phyloP scores from a whole-genome alignment of 37 sponge, comb jelly and placozoan genomes.

The Petrosia ficiformis region DNA sequence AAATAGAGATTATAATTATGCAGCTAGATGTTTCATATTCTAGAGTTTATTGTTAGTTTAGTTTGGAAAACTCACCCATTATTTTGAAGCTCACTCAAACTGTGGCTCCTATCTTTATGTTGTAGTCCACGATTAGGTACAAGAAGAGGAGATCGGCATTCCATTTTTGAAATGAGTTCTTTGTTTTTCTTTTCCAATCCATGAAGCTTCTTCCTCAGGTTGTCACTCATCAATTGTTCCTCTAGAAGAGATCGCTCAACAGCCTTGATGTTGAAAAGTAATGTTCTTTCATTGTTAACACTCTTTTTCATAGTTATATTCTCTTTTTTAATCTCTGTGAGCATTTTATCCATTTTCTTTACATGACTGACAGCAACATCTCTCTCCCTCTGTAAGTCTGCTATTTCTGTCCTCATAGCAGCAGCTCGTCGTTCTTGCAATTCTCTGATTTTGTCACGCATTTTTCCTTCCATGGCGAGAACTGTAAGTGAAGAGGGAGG shows the following conservation, averaged over 20 bases:
- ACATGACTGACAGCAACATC: conserved; percentile 36
- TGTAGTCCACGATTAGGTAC: neutral
- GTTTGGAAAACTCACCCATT: too few species aligned
- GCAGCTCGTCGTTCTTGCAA: conserved; percentile 63
- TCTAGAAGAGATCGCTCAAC: conserved; percentile 21
- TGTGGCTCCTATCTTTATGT: neutral
- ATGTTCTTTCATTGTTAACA: neutral
- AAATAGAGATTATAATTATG: too few species aligned
- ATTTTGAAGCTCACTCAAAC: neutral
- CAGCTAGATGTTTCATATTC: too few species aligned
- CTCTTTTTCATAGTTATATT: conserved; percentile 7
- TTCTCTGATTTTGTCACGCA: conserved; percentile 57
- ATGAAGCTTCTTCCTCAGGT: conserved; percentile 46
- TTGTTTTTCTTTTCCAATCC: neutral
- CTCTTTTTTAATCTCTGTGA: conserved; percentile 38
- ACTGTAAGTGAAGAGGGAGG: conserved; percentile 7
- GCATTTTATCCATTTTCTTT: conserved; percentile 21
- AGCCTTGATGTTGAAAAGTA: neutral
- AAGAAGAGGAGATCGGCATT: neutral
- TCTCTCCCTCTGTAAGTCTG: conserved; percentile 57
- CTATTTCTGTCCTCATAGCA: conserved; percentile 54
- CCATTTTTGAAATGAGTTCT: neutral
- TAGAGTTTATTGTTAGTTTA: too few species aligned
- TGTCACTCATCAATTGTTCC: conserved; percentile 13
- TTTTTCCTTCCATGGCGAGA: conserved; percentile 30